Conservation (phyloP, 1,140 invertebrate species). For the Diabrotica undecimpunctata region DNA sequence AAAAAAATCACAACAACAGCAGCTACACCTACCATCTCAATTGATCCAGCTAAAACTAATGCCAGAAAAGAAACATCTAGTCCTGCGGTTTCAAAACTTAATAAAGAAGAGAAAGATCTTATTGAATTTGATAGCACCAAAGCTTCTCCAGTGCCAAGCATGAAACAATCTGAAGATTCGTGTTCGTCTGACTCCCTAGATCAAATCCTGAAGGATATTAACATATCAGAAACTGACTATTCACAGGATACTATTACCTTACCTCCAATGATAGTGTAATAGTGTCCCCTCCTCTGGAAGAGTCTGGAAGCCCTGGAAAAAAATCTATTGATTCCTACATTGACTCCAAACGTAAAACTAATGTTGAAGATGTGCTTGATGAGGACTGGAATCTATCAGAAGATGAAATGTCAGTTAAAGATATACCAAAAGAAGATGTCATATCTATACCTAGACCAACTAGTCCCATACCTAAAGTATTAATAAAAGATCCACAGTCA, state of each 20-base stretch:
- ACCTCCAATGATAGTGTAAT: slow-evolving; percentile 4
- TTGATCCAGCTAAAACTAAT: not conserved
- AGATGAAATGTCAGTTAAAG: not conserved
- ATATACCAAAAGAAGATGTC: not conserved
- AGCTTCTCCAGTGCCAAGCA: slow-evolving; percentile 21
- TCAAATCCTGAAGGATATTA: not conserved
- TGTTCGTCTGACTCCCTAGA: slow-evolving; percentile 1
- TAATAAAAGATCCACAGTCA: not conserved
- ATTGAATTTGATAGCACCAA: slow-evolving; percentile 29
- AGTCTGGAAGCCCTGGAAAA: slow-evolving; percentile 10
- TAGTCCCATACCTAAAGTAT: not conserved
- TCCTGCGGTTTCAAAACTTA: not conserved
- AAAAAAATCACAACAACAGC: not conserved
- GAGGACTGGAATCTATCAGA: not conserved
- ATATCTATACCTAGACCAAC: not conserved
- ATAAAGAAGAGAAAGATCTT: slow-evolving; percentile 21
- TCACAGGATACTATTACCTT: not conserved
- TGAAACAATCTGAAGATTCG: not conserved
- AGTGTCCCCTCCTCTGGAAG: not conserved
- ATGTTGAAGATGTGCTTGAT: not conserved
- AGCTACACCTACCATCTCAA: not conserved
- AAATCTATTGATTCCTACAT: slow-evolving; percentile 8
- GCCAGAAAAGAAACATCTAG: not conserved
- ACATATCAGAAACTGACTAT: not conserved
- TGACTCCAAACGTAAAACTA: not conserved